Evolutionary conservation across 2,888 invertebrate species (phyloP).

Genomic region (Tipula helvola): DNA sequence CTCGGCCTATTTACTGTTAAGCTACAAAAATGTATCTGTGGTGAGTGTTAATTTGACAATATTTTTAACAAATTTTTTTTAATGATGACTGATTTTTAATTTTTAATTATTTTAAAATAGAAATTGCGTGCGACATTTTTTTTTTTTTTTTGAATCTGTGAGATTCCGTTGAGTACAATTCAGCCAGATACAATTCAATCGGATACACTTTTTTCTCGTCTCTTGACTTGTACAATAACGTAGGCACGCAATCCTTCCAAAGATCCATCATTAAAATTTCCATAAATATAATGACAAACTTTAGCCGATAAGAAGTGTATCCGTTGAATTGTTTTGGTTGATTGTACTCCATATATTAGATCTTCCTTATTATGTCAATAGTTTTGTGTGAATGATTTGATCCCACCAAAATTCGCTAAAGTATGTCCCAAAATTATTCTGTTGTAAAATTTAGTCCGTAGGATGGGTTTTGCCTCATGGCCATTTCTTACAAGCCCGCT

Average conservation of each 20-base stretch:
- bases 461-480: conserved; percentile 65
- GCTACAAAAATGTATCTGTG: conserved; percentile 62
- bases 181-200: not conserved
- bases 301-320: not conserved
- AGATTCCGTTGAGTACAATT: not conserved
- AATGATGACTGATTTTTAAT: not conserved
- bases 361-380: not conserved
- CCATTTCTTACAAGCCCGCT: conserved; percentile 60
- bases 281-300: not conserved
- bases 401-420: not conserved
- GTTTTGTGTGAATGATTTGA: not conserved
- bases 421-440: not conserved
- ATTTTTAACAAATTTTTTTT: not conserved
- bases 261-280: not conserved
- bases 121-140: not conserved
- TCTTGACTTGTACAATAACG: not conserved
- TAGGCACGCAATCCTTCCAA: not conserved
- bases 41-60: conserved; percentile 38
- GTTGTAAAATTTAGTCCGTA: conserved; percentile 33
- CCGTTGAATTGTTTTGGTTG: not conserved
- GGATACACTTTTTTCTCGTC: not conserved
- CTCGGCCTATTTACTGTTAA: conserved; percentile 54
- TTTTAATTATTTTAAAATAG: not conserved
- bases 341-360: not conserved
- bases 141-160: conserved; percentile 8